Evolutionary conservation across 2,797 vertebrate genomes (phyloP).

Genomic region (Acipenser transmontanus): DNA sequence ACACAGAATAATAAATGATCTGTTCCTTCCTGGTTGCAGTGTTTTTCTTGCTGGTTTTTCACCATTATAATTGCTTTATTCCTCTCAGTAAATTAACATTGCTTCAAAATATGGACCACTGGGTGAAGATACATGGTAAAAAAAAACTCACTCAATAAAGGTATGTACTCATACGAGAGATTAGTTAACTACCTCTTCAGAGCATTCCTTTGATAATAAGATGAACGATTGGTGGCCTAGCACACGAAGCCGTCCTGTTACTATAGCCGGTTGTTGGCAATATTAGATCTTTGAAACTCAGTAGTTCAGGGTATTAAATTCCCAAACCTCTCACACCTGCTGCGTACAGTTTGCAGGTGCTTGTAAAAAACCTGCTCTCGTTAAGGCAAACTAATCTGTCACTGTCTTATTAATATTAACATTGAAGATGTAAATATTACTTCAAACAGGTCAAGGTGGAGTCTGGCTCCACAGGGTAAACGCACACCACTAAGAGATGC

Average conservation of each 20-base stretch:
- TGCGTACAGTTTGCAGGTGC: conserved; percentile 4
- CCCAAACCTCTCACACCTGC: conserved; percentile 7
- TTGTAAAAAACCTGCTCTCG: conserved; percentile 1
- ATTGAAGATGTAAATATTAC: conserved; percentile 14
- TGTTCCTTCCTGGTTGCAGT: too few species aligned
- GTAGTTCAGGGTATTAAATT: conserved; percentile 8
- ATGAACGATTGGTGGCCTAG: neutral
- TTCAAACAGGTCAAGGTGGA: conserved; percentile 1
- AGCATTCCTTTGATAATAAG: neutral
- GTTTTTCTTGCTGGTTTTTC: too few species aligned
- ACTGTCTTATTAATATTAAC: conserved; percentile 51
- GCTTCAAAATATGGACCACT: too few species aligned
- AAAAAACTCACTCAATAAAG: neutral
- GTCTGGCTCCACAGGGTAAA: conserved; percentile 2
- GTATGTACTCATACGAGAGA: neutral
- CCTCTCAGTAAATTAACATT: too few species aligned
- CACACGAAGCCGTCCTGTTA: neutral
- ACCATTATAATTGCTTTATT: too few species aligned
- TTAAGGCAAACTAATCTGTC: conserved; percentile 40
- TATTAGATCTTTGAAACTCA: neutral
- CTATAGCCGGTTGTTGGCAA: neutral
- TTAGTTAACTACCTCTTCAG: neutral
- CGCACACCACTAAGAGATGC: neutral
- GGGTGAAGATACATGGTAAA: neutral
- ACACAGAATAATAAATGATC: too few species aligned